Conservation (phyloP, 2,888 invertebrate species). For the Troilus luridus region DNA sequence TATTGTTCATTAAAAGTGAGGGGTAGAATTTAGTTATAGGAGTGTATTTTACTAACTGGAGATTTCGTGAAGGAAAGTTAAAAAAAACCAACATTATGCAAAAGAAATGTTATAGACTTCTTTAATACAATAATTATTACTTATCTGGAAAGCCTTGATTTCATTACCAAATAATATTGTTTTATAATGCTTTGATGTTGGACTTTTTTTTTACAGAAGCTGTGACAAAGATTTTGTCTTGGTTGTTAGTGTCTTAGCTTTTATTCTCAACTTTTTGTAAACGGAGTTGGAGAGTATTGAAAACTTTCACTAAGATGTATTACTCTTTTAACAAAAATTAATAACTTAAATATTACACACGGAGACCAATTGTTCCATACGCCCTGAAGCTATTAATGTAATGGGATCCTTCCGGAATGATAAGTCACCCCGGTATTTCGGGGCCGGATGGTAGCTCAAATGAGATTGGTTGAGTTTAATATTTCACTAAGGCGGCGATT, state of each 20-base stretch:
- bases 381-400: not conserved
- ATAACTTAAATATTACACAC: not conserved
- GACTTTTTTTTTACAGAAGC: too few species aligned
- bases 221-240: too few species aligned
- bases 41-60: too few species aligned
- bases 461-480: constrained; percentile 50
- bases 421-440: constrained; percentile 32
- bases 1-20: too few species aligned
- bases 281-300: not conserved
- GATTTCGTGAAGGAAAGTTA: too few species aligned
- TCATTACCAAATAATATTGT: too few species aligned
- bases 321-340: not conserved
- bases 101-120: too few species aligned
- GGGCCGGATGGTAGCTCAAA: constrained; percentile 9
- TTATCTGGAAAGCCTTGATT: too few species aligned
- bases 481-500: constrained; percentile 48
- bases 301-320: not conserved
- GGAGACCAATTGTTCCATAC: not conserved
- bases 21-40: too few species aligned
- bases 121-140: too few species aligned
- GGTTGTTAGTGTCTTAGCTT: not conserved
- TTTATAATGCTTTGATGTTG: too few species aligned
- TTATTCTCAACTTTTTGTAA: not conserved
- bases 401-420: not conserved
- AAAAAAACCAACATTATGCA: too few species aligned